Percentiles rank a stretch among this genome's conserved stretches.
Evolutionary conservation across 2,797 vertebrate species (phyloP).

Genomic region (Anniella stebbinsi): DNA sequence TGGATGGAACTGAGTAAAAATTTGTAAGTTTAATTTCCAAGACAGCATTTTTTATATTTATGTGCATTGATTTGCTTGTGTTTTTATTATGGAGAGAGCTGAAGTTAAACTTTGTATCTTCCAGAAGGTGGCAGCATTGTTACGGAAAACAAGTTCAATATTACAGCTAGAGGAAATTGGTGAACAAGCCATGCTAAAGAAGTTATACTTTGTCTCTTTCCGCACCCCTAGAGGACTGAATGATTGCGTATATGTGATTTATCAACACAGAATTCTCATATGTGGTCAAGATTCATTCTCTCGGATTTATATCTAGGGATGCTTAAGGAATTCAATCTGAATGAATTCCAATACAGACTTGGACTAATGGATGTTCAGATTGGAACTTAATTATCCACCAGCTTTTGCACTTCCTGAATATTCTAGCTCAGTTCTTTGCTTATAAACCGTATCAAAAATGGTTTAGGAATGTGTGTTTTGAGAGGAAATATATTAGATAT

Average conservation of each 20-base stretch:
- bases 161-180: conserved; percentile 43
- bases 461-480: not conserved
- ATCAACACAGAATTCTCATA: not conserved
- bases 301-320: not conserved
- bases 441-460: not conserved
- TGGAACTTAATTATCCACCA: not conserved
- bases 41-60: rapidly evolving
- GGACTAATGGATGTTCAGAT: not conserved
- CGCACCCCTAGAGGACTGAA: not conserved
- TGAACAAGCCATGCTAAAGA: conserved; percentile 32
- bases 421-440: not conserved
- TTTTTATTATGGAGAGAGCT: not conserved
- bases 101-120: conserved; percentile 12
- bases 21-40: not conserved
- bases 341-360: not conserved
- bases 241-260: not conserved
- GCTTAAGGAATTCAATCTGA: not conserved
- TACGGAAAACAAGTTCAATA: conserved; percentile 69
- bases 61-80: not conserved
- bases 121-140: conserved; percentile 82
- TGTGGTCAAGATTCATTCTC: not conserved
- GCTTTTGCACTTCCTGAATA: not conserved
- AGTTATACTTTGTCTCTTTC: not conserved
- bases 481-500: not conserved
- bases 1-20: not conserved